Evolutionary conservation across 2,888 invertebrate species (phyloP), one percentile per base, ranked within the genome.

Genomic region (Epinotia ramella): DNA sequence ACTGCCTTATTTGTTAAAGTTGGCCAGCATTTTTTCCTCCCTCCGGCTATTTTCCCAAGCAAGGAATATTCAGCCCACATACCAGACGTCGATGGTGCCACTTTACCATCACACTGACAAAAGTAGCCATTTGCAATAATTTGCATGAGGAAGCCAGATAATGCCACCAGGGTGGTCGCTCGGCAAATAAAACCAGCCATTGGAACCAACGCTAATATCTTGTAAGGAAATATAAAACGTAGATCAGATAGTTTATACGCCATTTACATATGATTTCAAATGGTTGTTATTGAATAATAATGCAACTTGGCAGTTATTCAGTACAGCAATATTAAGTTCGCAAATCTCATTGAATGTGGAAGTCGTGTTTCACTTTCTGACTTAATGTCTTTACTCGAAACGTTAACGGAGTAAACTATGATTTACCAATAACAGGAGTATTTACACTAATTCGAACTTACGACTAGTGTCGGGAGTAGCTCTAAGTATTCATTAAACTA

Each of bases 71-170:
- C n/a, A 53, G n/a, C 7, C 53, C 7, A 53, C 53, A 53, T 53
- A n/a, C 7, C n/a, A 6, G n/a, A 6, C 53, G n/a, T 53, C 16
- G 16, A n/a, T 53, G 53, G 53, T 53, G 7, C 53, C 53, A 24
- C 44, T n/a, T 60, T 33, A 59, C 70, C 65, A 75, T 70, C 65
- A 60, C 44, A 57, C 53, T 76, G 75, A 76, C 75, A 56, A 76
- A 72, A 71, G 66, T 44, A 72, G 18, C 71, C 62, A 76, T 76
- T 76, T 71, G 71, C 71, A 76, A 71, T 67, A 53, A 67, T 76
- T 76, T 72, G 76, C 76, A 76, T 76, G 12, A 60, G 76, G 72
- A 76, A 76, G 44, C 57, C 56, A 57, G 76, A 76, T 72, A 76
- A 76, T 72, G 57, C 72, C 46, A 57, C 72, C 66, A 56, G 66